Conservation (phyloP, 1,140 invertebrate species). For the Anastrepha obliqua region DNA sequence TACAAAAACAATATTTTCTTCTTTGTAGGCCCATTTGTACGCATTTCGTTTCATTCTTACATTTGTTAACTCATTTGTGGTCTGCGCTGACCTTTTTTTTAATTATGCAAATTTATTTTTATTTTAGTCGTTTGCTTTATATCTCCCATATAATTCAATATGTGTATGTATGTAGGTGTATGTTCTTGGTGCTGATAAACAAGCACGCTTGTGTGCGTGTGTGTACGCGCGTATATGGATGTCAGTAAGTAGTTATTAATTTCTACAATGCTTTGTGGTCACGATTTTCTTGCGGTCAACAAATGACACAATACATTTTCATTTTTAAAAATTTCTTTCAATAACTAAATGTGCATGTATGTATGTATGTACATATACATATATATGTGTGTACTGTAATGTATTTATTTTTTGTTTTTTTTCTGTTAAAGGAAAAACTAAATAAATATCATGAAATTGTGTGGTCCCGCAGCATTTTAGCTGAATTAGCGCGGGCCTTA, state of each 20-base stretch:
- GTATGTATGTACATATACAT: not conserved
- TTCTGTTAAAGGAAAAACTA: too few species aligned
- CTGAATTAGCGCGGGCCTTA: not conserved
- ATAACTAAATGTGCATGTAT: not conserved
- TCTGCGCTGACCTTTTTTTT: conserved; percentile 5
- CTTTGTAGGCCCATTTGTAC: too few species aligned
- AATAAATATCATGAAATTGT: too few species aligned
- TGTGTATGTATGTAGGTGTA: too few species aligned
- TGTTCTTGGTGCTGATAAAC: too few species aligned
- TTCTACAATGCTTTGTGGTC: not conserved
- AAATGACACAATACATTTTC: not conserved
- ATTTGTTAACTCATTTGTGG: conserved; percentile 9
- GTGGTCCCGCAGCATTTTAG: not conserved
- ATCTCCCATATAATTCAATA: not conserved
- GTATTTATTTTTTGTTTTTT: not conserved
- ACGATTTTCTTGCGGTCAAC: conserved; percentile 9
- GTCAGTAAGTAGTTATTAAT: not conserved
- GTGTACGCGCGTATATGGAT: not conserved
- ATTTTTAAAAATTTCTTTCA: not conserved
- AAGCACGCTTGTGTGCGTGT: not conserved
- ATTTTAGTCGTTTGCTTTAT: conserved; percentile 33
- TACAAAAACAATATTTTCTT: not conserved
- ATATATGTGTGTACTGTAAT: not conserved
- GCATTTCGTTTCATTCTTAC: not conserved
- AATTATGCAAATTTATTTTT: conserved; percentile 23